Base-by-base conservation (phyloP, 1,140 invertebrate genomes). In the Druon quercuslanigerum region DNA sequence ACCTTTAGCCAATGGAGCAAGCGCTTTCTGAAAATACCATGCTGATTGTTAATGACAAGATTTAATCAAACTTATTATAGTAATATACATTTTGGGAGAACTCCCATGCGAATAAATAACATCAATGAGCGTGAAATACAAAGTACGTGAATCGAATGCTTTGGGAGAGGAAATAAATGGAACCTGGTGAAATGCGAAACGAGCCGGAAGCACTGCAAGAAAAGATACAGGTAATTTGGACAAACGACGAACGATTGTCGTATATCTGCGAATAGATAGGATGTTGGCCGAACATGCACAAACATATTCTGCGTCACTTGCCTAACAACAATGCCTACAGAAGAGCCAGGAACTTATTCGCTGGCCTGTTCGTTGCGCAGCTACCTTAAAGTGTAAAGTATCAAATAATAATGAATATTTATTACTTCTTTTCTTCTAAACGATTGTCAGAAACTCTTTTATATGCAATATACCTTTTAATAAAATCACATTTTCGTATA, bases 261-360 rank as follows among this genome's bases (percentile, higher is more conserved):
- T 54, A 17, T 17, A 54, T 54, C 12, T 54, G 14, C 51, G 51
- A 14, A 54, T n/a, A 16, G 51, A 17, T 70, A 19, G 1, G n/a
- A 50, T 57, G 17, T 73, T 72, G 33, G 72, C 74, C 20, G 84
- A 77, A 76, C 86, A 87, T 88, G 85, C 86, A 85, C 82, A 79
- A 84, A 84, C 80, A 85, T 75, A 52, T 60, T 80, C 54, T 73
- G 78, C 76, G 79, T 82, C 86, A 89, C 87, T 88, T 88, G 86
- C 84, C 87, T 90, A 89, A 79, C 87, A 88, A 83, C 86, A 89
- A 71, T 85, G 87, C 81, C 82, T 88, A 89, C 85, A 88, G 85
- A 88, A 86, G 82, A 89, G 82, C 86, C 87, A 87, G 77, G 86
- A 83, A 80, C 85, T 88, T 78, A 87, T 83, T 81, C 85, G 87